These are phyloP conservation scores for Nymphicus hollandicus DNA, from an alignment of 2,113 vertebrate species.

Conservation along the genomic window DNA sequence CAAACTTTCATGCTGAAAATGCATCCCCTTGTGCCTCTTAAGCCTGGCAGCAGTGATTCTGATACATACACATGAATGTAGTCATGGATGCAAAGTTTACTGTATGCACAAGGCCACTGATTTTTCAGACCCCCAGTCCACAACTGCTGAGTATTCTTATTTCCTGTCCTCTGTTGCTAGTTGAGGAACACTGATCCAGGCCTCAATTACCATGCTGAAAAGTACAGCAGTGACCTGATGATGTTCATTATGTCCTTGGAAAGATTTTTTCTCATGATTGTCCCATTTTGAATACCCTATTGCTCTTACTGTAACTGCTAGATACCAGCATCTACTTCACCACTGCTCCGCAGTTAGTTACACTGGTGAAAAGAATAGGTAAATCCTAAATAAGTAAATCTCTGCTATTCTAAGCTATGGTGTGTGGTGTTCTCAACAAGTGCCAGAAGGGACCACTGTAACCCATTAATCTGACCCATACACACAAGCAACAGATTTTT, in stretches of 20 bases:
- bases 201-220: not conserved
- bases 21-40: not conserved
- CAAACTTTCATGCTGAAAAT: not conserved
- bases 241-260: not conserved
- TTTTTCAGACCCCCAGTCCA: not conserved
- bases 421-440: not conserved
- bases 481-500: not conserved
- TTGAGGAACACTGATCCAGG: not conserved
- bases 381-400: not conserved
- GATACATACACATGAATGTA: not conserved
- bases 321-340: not conserved
- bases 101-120: not conserved
- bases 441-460: not conserved
- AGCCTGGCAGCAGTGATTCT: not conserved
- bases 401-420: not conserved
- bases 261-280: not conserved
- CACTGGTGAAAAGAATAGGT: not conserved
- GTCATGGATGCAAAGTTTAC: not conserved
- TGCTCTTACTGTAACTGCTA: not conserved
- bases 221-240: not conserved
- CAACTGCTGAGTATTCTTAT: not conserved
- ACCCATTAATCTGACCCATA: not conserved
- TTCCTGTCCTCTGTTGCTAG: not conserved
- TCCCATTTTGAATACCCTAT: not conserved
- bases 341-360: not conserved